Base-by-base conservation (phyloP, 1,140 invertebrate genomes). In the Pectinophora gossypiella region DNA sequence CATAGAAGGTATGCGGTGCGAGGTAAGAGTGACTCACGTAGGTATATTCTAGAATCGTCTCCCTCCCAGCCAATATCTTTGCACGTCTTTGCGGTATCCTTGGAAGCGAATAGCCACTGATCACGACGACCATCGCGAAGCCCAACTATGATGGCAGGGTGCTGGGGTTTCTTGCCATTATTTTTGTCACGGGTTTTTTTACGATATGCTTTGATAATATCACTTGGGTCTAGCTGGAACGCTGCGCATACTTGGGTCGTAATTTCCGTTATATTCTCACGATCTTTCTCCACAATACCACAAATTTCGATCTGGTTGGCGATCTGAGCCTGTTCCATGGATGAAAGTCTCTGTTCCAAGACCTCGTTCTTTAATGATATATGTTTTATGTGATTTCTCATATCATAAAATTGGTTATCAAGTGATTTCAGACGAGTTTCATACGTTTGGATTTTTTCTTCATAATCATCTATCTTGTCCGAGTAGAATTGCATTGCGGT, bases 401-500 rank as follows among this genome's bases (percentile, higher is more conserved):
- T 3, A 9, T 50, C 48, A 2, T n/a, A 1, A 19, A 12, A 42
- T 12, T 40, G 35, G 32, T 49, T 38, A 19, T 36, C 32, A 1
- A 38, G 4, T 3, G 13, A 1, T 38, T 49, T 49, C 3, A 18
- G 22, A 1, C 16, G 36, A 15, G n/a, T 22, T 42, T 50, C 48
- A 42, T 20, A 42, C 15, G n/a, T 1, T 7, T 40, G 1, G 4
- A 50, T 22, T 42, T 42, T 21, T 13, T 42, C n/a, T 19, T 42
- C 36, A 27, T 42, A 50, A 9, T 50, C 48, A 12, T 50, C 48
- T 1, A 50, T 50, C 32, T 50, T 50, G 6, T 50, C 38, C 3
- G 48, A 50, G 20, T 42, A 50, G n/a, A 15, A 42, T 50, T 50
- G 48, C 7, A 42, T n/a, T n/a, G 48, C 36, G 1, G 7, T 36